These are phyloP conservation scores for Neoitamus cyanurus DNA, from an alignment of 2,888 invertebrate genomes.

Conservation along the genomic window DNA sequence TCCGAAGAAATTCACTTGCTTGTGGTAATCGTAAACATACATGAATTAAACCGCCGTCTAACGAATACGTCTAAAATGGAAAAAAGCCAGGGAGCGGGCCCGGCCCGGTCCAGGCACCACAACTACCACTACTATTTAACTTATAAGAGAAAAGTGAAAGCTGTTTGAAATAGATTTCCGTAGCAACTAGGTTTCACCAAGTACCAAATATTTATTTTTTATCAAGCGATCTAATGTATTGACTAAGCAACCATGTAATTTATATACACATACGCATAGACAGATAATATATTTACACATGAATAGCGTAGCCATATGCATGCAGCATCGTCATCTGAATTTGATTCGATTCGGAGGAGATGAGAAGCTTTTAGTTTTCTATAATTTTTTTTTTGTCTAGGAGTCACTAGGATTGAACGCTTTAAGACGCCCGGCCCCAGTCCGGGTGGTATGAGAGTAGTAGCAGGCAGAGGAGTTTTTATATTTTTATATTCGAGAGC, in stretches of 20 bases:
- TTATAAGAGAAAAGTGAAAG: neutral
- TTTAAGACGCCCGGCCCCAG: neutral
- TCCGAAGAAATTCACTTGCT: conserved; percentile 7
- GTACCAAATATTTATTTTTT: conserved; percentile 45
- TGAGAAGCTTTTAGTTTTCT: neutral
- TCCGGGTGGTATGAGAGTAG: neutral
- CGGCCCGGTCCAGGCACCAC: neutral
- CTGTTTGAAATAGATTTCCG: conserved; percentile 29
- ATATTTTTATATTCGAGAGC: conserved; percentile 38
- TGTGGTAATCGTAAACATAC: neutral
- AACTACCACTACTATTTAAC: conserved; percentile 14
- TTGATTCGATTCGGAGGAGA: neutral
- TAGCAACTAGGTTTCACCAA: conserved; percentile 38
- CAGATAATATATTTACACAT: conserved; percentile 34
- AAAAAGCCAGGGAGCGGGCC: neutral
- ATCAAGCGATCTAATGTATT: conserved; percentile 32
- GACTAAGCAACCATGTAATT: conserved; percentile 23
- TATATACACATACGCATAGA: conserved; percentile 42
- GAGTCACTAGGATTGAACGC: conserved; percentile 1
- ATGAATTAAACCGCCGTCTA: neutral
- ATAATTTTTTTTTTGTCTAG: neutral
- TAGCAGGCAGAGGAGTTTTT: conserved; percentile 19
- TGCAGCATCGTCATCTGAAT: neutral
- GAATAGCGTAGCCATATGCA: neutral
- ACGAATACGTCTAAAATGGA: neutral